These are phyloP conservation scores for Catostomus latipinnis DNA, from an alignment of 2,797 vertebrate species.

Conservation along the genomic window DNA sequence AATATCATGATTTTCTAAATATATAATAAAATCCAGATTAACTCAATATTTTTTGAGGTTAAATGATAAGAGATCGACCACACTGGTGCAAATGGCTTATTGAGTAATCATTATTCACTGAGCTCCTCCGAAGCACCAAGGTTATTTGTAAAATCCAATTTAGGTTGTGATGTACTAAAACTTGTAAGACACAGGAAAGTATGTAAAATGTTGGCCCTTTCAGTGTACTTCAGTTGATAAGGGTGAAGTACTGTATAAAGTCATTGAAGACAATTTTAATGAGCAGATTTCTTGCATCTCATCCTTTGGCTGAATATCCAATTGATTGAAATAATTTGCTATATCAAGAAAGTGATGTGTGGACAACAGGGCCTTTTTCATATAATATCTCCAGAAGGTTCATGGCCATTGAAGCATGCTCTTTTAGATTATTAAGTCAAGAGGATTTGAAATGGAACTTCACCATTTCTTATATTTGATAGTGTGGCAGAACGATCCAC, in stretches of 20 bases:
- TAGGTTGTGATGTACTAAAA: conserved; percentile 18
- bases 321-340: neutral
- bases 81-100: conserved; percentile 5
- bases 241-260: too few relatives aligned
- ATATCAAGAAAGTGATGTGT: too few relatives aligned
- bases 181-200: neutral
- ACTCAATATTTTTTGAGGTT: conserved; percentile 61
- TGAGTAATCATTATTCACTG: conserved; percentile 4
- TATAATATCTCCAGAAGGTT: too few relatives aligned
- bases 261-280: conserved; percentile 3
- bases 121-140: neutral
- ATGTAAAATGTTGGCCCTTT: conserved; percentile 3
- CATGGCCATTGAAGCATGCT: too few relatives aligned
- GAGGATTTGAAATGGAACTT: too few relatives aligned
- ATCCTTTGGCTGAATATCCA: conserved; percentile 7
- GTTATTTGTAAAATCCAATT: conserved; percentile 38
- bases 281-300: conserved; percentile 6
- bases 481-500: too few relatives aligned
- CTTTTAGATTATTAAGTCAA: too few relatives aligned
- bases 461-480: too few relatives aligned
- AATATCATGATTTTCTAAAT: conserved; percentile 70
- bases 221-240: too few relatives aligned
- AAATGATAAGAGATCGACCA: conserved; percentile 20
- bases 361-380: too few relatives aligned
- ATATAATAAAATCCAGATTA: conserved; percentile 39